phyloP scores from a whole-genome alignment of 2,113 vertebrate species.

The Corapipo altera region DNA sequence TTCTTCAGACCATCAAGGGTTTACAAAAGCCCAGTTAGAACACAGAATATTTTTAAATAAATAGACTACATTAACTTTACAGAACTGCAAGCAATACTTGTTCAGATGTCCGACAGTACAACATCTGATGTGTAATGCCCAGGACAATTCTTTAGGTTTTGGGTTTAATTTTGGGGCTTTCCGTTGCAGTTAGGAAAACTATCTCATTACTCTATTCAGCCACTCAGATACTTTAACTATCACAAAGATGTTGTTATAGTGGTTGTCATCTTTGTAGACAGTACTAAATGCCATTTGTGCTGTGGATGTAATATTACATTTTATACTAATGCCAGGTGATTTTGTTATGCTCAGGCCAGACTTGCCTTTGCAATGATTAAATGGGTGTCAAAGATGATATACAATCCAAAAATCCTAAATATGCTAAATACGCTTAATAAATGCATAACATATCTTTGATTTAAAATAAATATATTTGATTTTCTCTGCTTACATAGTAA shows the following conservation, averaged over 20 bases:
- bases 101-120: neutral
- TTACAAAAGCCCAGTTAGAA: neutral
- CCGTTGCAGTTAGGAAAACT: neutral
- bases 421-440: neutral
- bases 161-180: neutral
- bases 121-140: neutral
- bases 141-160: neutral
- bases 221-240: neutral
- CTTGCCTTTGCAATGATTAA: neutral
- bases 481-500: neutral
- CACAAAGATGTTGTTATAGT: neutral
- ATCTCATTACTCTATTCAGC: neutral
- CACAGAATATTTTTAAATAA: neutral
- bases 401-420: neutral
- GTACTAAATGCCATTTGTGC: neutral
- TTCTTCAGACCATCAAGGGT: neutral
- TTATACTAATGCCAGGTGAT: neutral
- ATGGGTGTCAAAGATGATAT: neutral
- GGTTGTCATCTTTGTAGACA: neutral
- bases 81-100: neutral
- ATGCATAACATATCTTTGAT: neutral
- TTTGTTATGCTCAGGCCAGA: neutral
- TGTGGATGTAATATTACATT: neutral
- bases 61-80: neutral
- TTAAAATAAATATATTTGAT: neutral